These are phyloP conservation scores for Lethenteron camtschaticum DNA, from an alignment of 2,113 vertebrate species.

Conservation along the genomic window DNA sequence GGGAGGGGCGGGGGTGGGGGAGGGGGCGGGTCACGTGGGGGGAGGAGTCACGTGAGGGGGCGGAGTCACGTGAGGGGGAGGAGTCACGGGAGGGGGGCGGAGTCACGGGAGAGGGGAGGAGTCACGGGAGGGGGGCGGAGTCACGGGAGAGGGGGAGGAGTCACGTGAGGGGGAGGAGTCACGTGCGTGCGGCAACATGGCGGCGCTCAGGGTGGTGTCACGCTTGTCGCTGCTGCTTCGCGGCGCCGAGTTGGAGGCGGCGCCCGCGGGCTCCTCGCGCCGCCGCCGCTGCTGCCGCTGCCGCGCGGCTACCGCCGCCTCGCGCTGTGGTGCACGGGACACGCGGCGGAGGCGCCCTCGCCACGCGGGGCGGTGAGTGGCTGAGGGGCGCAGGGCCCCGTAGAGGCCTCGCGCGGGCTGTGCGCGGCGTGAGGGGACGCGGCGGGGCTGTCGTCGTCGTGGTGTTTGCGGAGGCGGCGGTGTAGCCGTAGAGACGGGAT, in stretches of 20 bases:
- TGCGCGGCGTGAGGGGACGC: too few species aligned
- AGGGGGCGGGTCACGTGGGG: neutral
- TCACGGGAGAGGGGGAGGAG: neutral
- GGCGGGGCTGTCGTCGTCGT: neutral
- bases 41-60: neutral
- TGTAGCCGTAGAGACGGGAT: neutral
- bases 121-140: neutral
- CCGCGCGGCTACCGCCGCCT: too few species aligned
- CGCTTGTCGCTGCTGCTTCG: too few species aligned
- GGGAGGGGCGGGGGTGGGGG: neutral
- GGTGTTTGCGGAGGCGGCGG: neutral
- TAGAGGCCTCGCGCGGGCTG: slow-evolving; percentile 10
- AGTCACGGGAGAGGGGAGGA: neutral
- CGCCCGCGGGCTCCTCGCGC: neutral
- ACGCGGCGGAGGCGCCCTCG: slow-evolving; percentile 7
- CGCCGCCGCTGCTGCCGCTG: too few species aligned
- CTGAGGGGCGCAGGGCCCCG: slow-evolving; percentile 9
- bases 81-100: slow-evolving; percentile 2
- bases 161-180: neutral
- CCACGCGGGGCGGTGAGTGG: neutral
- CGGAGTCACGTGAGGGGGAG: neutral
- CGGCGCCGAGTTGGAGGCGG: accelerated
- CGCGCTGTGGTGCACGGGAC: too few species aligned
- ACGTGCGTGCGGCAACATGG: too few species aligned
- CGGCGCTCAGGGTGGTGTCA: too few species aligned